Percentiles rank a stretch among this genome's conserved stretches.
These are phyloP conservation scores for Arenaria interpres DNA, from an alignment of 2,113 vertebrate genomes.

Conservation along the genomic window DNA sequence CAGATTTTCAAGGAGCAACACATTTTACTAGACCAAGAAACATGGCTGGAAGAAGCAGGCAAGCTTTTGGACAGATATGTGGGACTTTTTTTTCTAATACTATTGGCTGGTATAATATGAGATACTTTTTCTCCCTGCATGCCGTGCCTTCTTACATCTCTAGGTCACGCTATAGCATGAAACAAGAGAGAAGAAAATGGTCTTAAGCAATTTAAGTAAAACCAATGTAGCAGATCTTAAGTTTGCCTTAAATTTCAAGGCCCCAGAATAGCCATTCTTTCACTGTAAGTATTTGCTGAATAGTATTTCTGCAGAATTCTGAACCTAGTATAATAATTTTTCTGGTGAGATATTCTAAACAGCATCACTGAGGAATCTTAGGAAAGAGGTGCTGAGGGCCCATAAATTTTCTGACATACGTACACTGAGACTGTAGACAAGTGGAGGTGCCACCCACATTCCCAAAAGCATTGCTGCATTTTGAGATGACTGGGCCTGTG, in stretches of 20 bases:
- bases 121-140: background rate
- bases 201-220: background rate
- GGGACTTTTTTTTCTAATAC: background rate
- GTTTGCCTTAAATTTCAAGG: background rate
- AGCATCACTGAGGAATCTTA: background rate
- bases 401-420: constrained; percentile 51
- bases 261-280: background rate
- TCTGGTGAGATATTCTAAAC: background rate
- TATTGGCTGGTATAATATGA: background rate
- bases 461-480: constrained; percentile 88
- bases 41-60: background rate
- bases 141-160: background rate
- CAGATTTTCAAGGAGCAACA: background rate
- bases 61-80: background rate
- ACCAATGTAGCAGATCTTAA: background rate
- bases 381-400: background rate
- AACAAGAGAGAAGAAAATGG: background rate
- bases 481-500: constrained; percentile 88
- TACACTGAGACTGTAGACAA: constrained; percentile 88
- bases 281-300: background rate
- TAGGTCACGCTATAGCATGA: background rate
- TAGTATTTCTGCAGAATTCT: background rate
- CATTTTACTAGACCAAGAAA: background rate
- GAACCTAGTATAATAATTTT: background rate
- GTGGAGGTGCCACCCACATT: constrained; percentile 87